phyloP scores from a whole-genome alignment of 1,140 invertebrate genomes.

The Frieseomelitta varia region DNA sequence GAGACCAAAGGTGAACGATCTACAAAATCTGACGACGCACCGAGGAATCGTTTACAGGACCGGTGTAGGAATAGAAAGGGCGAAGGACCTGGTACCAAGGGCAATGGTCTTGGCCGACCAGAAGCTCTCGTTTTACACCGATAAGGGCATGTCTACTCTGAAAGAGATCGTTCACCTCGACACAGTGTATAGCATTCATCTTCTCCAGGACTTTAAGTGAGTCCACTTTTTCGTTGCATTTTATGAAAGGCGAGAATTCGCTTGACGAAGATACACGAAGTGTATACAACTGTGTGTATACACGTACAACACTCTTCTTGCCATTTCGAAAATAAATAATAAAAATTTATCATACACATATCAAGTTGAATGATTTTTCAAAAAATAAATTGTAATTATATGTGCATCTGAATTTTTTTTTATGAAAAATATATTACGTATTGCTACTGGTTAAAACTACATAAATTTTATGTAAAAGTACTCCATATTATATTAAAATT shows the following conservation, averaged over 20 bases:
- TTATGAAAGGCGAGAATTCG: background rate
- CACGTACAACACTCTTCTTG: too few relatives aligned
- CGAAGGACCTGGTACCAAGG: slow-evolving; percentile 82
- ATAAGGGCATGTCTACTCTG: slow-evolving; percentile 82
- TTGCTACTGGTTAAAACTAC: too few relatives aligned
- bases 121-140: slow-evolving; percentile 82
- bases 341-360: too few relatives aligned
- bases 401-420: background rate
- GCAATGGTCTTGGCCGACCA: slow-evolving; percentile 82
- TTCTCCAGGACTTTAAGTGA: slow-evolving; percentile 85
- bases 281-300: background rate
- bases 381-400: background rate
- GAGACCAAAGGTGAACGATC: slow-evolving; percentile 65
- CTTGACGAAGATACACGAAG: background rate
- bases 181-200: slow-evolving; percentile 84
- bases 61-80: slow-evolving; percentile 81
- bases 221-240: slow-evolving; percentile 47
- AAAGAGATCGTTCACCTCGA: slow-evolving; percentile 85
- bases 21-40: slow-evolving; percentile 70
- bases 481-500: too few relatives aligned
- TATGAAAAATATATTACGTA: background rate
- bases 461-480: too few relatives aligned
- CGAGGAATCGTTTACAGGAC: slow-evolving; percentile 77
- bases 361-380: too few relatives aligned
- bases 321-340: background rate